A percentile compares a stretch with the other conserved stretches of the same genome.
Conservation (phyloP, 1,140 invertebrate species). For the Oscheius sp. region DNA sequence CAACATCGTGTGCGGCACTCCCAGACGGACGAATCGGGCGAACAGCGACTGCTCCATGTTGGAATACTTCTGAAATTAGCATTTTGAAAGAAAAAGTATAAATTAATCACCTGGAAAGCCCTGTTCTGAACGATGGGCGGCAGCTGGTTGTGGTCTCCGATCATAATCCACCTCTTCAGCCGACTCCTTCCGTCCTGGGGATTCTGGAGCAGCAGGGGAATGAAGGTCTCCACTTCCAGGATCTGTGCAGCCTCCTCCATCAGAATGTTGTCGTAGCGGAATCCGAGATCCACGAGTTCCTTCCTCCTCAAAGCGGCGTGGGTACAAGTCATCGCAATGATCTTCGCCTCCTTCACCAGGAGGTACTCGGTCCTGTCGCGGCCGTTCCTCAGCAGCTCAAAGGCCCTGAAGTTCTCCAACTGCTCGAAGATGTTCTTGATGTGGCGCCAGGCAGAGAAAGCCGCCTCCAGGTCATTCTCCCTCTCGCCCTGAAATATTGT, state of each 20-base stretch:
- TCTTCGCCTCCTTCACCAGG: conserved; percentile 94
- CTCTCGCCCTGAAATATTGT: conserved; percentile 63
- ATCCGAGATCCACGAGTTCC: conserved; percentile 86
- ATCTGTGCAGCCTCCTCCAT: conserved; percentile 99
- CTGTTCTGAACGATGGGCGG: conserved; percentile 99
- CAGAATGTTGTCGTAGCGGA: conserved; percentile 92
- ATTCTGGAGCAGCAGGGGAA: conserved; percentile 86
- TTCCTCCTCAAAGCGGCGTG: conserved; percentile 94
- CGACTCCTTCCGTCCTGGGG: conserved; percentile 91
- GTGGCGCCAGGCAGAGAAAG: conserved; percentile 88
- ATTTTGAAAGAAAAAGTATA: background rate
- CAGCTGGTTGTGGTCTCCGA: conserved; percentile 97
- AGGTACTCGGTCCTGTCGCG: conserved; percentile 92
- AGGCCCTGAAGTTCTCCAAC: conserved; percentile 94
- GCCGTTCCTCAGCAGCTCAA: conserved; percentile 87
- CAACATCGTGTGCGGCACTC: conserved; percentile 91
- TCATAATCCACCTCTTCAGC: conserved; percentile 99
- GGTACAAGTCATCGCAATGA: conserved; percentile 99
- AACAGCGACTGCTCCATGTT: conserved; percentile 99
- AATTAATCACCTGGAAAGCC: conserved; percentile 74
- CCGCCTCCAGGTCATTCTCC: conserved; percentile 84
- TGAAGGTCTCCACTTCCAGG: conserved; percentile 98
- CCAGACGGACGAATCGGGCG: conserved; percentile 87
- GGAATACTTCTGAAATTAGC: conserved; percentile 78
- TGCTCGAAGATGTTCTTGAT: conserved; percentile 93